phyloP scores from a whole-genome alignment of 2,113 vertebrate genomes.

The Heptranchias perlo region DNA sequence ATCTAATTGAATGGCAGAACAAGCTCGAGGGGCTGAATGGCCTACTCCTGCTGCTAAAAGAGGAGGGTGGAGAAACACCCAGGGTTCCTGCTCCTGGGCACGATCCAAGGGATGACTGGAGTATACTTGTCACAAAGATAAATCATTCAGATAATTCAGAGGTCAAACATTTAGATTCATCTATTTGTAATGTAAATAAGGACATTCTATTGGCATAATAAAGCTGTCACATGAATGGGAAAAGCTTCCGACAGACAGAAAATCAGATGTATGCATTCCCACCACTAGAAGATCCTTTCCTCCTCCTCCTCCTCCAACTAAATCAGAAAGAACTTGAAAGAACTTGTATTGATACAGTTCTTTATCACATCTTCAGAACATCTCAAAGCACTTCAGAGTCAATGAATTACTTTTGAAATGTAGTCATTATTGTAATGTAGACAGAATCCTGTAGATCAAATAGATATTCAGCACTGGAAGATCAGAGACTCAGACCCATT shows the following conservation, averaged over 20 bases:
- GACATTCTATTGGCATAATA: conserved; percentile 18
- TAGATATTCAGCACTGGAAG: background rate
- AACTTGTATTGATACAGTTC: background rate
- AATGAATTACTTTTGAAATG: conserved; percentile 6
- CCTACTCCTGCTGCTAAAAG: too few relatives aligned
- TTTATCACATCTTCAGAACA: background rate
- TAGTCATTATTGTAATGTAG: background rate
- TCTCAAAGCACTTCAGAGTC: background rate
- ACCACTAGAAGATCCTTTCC: background rate
- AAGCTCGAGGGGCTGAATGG: too few relatives aligned
- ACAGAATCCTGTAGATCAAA: background rate
- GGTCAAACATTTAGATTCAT: background rate
- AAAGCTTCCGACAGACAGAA: background rate
- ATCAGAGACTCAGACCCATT: background rate
- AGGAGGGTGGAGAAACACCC: background rate
- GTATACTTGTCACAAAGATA: background rate
- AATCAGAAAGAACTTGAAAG: background rate
- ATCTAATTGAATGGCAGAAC: too few relatives aligned
- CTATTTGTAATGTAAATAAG: background rate
- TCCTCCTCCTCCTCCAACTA: background rate
- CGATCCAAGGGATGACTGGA: background rate
- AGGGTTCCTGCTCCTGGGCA: background rate
- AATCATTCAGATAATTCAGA: background rate
- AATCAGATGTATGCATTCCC: background rate
- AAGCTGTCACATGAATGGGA: background rate